Conservation (phyloP, 2,113 vertebrate genomes). For the Noturus placidus region DNA sequence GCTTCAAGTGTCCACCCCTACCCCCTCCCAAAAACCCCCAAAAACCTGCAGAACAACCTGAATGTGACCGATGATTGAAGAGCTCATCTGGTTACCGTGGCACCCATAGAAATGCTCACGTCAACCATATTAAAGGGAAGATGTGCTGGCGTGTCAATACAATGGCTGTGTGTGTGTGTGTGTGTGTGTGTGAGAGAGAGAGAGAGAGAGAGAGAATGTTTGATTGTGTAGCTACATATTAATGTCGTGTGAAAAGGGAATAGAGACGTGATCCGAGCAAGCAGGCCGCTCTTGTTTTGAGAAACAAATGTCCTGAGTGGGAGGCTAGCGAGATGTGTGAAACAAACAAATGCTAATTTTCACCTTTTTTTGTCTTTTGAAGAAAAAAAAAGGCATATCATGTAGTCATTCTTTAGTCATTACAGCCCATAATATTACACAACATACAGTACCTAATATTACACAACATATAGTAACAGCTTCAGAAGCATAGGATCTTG, state of each 20-base stretch:
- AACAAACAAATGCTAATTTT: constrained; percentile 11
- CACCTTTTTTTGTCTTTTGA: not conserved
- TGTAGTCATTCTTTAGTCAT: not conserved
- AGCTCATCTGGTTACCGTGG: constrained; percentile 28
- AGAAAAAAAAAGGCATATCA: not conserved
- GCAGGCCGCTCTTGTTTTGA: constrained; percentile 4
- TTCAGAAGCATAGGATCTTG: not conserved
- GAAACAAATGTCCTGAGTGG: constrained; percentile 23
- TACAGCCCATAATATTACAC: not conserved
- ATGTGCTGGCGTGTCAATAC: not conserved
- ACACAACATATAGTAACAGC: not conserved
- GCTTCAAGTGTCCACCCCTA: too few species aligned
- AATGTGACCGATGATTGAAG: not conserved
- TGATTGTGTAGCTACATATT: not conserved
- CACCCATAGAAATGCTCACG: constrained; percentile 10
- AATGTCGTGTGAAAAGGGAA: not conserved
- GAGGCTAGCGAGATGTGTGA: constrained; percentile 15
- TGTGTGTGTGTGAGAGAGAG: too few species aligned
- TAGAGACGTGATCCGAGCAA: constrained; percentile 3
- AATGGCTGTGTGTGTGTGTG: not conserved
- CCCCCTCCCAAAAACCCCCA: too few species aligned
- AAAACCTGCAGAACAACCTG: not conserved
- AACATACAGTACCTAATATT: not conserved
- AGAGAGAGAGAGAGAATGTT: constrained; percentile 5
- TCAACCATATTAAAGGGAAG: constrained; percentile 16